Evolutionary conservation across 2,797 vertebrate species (phyloP).

Genomic region (Eurystomus glaucurus): DNA sequence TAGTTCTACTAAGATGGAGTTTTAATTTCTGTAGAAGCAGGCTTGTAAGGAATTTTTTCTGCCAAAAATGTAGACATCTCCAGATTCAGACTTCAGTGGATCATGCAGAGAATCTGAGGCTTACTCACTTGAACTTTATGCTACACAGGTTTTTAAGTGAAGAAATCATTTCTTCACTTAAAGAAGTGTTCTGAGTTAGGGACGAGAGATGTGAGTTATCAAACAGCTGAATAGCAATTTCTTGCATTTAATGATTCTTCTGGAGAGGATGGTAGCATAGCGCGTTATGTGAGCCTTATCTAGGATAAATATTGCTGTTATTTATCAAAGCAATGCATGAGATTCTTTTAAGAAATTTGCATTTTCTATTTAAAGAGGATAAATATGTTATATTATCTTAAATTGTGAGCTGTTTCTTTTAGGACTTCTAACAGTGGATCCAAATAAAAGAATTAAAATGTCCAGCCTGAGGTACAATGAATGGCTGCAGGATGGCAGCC

Average conservation of each 20-base stretch:
- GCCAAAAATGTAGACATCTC: not conserved
- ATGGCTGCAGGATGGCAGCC: conserved; percentile 98
- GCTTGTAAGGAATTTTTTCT: not conserved
- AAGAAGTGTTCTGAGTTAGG: not conserved
- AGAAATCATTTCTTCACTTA: not conserved
- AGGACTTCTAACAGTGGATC: conserved; percentile 98
- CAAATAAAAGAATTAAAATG: conserved; percentile 99
- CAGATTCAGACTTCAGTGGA: not conserved
- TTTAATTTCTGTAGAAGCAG: not conserved
- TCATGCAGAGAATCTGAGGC: not conserved
- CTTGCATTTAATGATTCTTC: not conserved
- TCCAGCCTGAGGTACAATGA: conserved; percentile 94
- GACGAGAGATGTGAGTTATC: not conserved
- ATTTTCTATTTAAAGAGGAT: not conserved
- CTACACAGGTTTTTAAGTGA: not conserved
- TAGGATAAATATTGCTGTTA: conserved; percentile 4
- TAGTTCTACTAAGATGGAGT: not conserved
- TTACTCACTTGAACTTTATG: not conserved
- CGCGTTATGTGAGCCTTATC: not conserved
- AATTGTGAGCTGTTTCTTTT: conserved; percentile 25
- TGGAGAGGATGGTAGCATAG: not conserved
- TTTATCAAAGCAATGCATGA: not conserved
- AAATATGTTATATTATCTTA: not conserved
- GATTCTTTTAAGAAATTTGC: not conserved
- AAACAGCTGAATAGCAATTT: not conserved